phyloP scores from a whole-genome alignment of 1,140 invertebrate genomes.

The Drosophila teissieri region DNA sequence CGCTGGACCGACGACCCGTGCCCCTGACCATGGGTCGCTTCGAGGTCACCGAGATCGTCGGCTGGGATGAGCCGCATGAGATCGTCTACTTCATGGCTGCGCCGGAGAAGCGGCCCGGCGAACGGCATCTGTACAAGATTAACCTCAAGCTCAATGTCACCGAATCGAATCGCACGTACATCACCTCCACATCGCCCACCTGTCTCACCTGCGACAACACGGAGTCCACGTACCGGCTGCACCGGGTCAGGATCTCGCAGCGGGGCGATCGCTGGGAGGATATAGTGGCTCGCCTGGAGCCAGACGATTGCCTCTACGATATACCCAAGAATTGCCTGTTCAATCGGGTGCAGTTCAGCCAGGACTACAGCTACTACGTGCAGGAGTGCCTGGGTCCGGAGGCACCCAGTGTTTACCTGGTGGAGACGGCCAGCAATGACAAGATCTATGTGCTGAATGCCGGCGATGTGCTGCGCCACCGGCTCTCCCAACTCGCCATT shows the following conservation, averaged over 20 bases:
- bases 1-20: slow-evolving; percentile 79
- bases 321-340: slow-evolving; percentile 87
- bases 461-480: slow-evolving; percentile 85
- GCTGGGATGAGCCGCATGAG: slow-evolving; percentile 88
- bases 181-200: slow-evolving; percentile 76
- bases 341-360: slow-evolving; percentile 88
- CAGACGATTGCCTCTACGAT: slow-evolving; percentile 74
- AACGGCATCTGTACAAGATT: slow-evolving; percentile 90
- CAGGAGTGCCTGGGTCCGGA: slow-evolving; percentile 91
- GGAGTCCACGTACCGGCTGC: slow-evolving; percentile 65
- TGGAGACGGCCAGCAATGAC: slow-evolving; percentile 86
- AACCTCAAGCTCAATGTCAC: slow-evolving; percentile 84
- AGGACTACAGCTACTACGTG: slow-evolving; percentile 87
- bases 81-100: slow-evolving; percentile 90
- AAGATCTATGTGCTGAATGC: slow-evolving; percentile 87
- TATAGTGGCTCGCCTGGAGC: slow-evolving; percentile 63
- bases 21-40: slow-evolving; percentile 88
- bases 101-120: slow-evolving; percentile 88
- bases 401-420: slow-evolving; percentile 88
- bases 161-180: slow-evolving; percentile 79
- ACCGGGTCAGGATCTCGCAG: slow-evolving; percentile 56
- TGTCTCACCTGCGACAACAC: slow-evolving; percentile 83
- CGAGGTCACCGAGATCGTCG: slow-evolving; percentile 88
- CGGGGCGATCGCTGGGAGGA: slow-evolving; percentile 69
- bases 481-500: slow-evolving; percentile 85